These are phyloP conservation scores for Bibio marci DNA, from an alignment of 2,888 invertebrate species.

Conservation along the genomic window DNA sequence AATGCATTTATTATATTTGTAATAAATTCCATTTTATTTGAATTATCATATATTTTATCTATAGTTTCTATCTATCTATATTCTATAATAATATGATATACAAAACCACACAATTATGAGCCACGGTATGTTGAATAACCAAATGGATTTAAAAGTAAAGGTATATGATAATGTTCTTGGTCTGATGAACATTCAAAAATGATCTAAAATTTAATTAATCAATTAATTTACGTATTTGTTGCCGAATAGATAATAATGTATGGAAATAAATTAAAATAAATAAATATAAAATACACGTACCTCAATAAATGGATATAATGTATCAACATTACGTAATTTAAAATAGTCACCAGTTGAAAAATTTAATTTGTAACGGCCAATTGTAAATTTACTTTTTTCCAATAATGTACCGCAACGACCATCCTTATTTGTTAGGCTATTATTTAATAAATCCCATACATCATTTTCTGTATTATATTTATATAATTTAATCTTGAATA, in stretches of 20 bases:
- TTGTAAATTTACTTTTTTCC: slow-evolving; percentile 37
- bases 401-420: slow-evolving; percentile 50
- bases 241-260: neutral
- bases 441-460: slow-evolving; percentile 49
- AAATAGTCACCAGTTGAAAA: slow-evolving; percentile 61
- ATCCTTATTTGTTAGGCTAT: slow-evolving; percentile 41
- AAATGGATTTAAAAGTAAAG: slow-evolving; percentile 54
- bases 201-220: slow-evolving; percentile 34
- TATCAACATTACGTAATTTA: slow-evolving; percentile 36
- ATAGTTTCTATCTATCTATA: too few species aligned
- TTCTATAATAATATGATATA: too few species aligned
- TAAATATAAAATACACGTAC: slow-evolving; percentile 23
- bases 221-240: neutral
- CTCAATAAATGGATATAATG: slow-evolving; percentile 63
- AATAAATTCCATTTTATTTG: too few species aligned
- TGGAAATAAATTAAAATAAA: neutral
- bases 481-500: neutral
- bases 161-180: slow-evolving; percentile 55
- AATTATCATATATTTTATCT: too few species aligned
- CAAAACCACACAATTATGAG: too few species aligned
- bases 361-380: slow-evolving; percentile 55
- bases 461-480: slow-evolving; percentile 21
- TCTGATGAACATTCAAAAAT: slow-evolving; percentile 47
- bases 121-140: slow-evolving; percentile 66
- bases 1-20: too few species aligned